A percentile compares a stretch with the other conserved stretches of the same genome.
Conservation (phyloP, 2,113 vertebrate species). For the Procavia capensis region DNA sequence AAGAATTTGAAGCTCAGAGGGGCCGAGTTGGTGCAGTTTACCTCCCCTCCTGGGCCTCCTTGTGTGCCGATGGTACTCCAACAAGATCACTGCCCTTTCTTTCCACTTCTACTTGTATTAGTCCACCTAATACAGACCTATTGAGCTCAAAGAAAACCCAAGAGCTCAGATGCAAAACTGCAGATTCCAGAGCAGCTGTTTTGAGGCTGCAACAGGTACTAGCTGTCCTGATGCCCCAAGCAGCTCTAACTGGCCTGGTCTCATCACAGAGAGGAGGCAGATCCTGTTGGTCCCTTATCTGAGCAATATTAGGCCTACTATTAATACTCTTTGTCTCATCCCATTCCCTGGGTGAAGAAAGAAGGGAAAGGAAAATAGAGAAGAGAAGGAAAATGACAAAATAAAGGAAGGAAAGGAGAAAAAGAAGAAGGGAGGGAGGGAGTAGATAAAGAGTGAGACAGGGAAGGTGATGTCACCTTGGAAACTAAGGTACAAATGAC, state of each 20-base stretch:
- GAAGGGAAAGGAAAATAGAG: neutral
- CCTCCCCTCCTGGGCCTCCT: rapidly evolving
- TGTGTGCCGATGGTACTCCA: too few species aligned
- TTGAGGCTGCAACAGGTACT: too few species aligned
- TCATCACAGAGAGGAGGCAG: rapidly evolving
- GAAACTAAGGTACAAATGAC: neutral
- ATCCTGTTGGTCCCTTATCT: rapidly evolving
- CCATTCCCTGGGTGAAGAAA: too few species aligned
- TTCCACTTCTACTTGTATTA: neutral
- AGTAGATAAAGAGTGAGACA: rapidly evolving
- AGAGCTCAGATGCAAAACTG: neutral
- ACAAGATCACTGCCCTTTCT: neutral
- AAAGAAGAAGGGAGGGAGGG: too few species aligned
- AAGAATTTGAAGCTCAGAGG: neutral
- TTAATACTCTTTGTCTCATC: neutral
- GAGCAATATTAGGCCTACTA: rapidly evolving
- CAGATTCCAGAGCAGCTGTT: neutral
- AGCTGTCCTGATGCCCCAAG: neutral
- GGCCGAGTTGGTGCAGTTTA: too few species aligned
- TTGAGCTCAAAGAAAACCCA: neutral
- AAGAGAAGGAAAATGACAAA: neutral
- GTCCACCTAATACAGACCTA: neutral
- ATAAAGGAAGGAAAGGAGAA: neutral
- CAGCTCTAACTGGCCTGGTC: rapidly evolving
- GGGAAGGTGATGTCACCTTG: too few species aligned